Evolutionary conservation across 2,113 vertebrate species (phyloP).

Genomic region (Balaeniceps rex): DNA sequence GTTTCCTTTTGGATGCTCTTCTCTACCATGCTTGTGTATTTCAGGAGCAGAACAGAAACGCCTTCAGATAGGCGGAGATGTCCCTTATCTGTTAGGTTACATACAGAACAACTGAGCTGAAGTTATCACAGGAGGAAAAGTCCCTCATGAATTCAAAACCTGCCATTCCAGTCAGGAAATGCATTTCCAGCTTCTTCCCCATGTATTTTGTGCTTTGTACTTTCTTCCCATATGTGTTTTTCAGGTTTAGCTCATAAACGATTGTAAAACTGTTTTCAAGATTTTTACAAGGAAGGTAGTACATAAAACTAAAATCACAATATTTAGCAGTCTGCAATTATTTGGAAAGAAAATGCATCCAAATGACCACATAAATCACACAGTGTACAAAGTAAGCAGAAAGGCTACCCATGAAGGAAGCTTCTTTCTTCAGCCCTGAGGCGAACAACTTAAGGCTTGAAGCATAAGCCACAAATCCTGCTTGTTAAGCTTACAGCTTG

Average conservation of each 20-base stretch:
- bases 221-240: not conserved
- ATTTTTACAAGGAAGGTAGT: not conserved
- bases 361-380: not conserved
- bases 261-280: not conserved
- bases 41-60: not conserved
- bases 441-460: not conserved
- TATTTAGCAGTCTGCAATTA: not conserved
- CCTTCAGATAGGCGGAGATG: not conserved
- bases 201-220: not conserved
- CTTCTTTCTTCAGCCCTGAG: not conserved
- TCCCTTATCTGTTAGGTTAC: not conserved
- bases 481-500: not conserved
- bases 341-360: not conserved
- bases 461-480: not conserved
- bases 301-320: not conserved
- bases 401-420: not conserved
- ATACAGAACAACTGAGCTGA: not conserved
- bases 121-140: not conserved
- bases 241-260: not conserved
- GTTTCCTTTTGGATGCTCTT: not conserved
- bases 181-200: not conserved
- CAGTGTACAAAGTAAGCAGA: not conserved
- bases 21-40: not conserved
- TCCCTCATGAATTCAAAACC: not conserved
- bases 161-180: not conserved